Base-by-base conservation (phyloP, 2,888 invertebrate species). In the Protodeltote pygarga region DNA sequence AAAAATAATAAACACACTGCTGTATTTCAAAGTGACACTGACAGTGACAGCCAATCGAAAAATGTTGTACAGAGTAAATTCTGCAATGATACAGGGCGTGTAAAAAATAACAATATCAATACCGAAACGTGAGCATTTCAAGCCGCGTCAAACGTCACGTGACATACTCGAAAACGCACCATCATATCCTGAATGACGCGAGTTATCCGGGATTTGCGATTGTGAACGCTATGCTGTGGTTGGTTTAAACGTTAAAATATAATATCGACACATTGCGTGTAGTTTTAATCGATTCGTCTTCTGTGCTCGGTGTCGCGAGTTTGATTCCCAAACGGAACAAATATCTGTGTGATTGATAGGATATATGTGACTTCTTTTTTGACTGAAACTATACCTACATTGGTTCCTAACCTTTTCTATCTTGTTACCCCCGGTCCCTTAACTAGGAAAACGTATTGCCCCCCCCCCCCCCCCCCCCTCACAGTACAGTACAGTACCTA, bases 141-240 rank as follows among this genome's bases (percentile, higher is more conserved):
- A 73, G 72, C 74, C 71, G 69, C 72, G 75, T 77, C 79, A 76
- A 73, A 79, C 73, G 77, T 68, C 70, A 65, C 73, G 71, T 71
- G 68, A 64, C 66, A 77, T 50, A 82, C 80, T 76, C 72, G 71
- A 83, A 85, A 87, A 64, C 76, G 81, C 84, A 81, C 77, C 81
- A 83, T 87, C 87, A 88, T 83, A 82, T 81, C 72, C 73, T 73
- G 79, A 73, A 81, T 79, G 79, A 79, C 23, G 24, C 38, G 9
- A 27, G 58, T 45, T 6, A 16, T 25, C 17, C 8, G 25, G 11
- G 29, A 13, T 1, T 31, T 35, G 4, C 11, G 8, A 19, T 10
- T 51, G 32, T 11, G 1, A 2, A 13, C 32, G 40, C 29, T 33
- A 32, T 20, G n/a, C n/a, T n/a, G n/a, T n/a, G n/a, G n/a, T n/a